Conservation (phyloP, 53 echinoderm and acorn worm genomes). For the Antedon mediterranea region DNA sequence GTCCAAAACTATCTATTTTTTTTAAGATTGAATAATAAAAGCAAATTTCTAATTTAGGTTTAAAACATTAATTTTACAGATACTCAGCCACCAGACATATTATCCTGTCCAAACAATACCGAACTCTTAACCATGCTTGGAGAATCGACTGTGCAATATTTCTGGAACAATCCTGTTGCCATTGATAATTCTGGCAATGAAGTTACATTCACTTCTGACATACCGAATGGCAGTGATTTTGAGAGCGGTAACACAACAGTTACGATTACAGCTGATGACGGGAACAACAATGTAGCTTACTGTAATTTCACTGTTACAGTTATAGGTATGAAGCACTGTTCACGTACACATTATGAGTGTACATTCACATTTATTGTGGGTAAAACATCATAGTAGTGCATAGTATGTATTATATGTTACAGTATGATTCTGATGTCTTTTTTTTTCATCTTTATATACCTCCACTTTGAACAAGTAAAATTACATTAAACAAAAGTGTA, state of each 20-base stretch:
- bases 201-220: not conserved
- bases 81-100: not conserved
- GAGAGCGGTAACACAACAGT: not conserved
- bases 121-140: not conserved
- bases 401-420: no score
- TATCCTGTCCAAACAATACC: not conserved
- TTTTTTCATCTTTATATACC: no score
- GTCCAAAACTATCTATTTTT: no score
- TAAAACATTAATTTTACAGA: not conserved
- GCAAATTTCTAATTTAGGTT: not conserved
- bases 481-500: no score
- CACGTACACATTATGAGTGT: no score
- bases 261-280: not conserved
- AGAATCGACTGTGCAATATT: not conserved
- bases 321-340: not conserved
- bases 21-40: no score
- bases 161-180: not conserved
- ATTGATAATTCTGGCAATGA: not conserved
- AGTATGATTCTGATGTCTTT: no score
- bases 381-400: no score
- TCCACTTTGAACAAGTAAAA: no score
- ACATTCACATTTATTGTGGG: no score
- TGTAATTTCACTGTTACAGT: not conserved
- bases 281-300: not conserved
- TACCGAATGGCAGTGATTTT: not conserved